Base-by-base conservation (phyloP, 2,797 vertebrate genomes). In the Acanthurus tractus region DNA sequence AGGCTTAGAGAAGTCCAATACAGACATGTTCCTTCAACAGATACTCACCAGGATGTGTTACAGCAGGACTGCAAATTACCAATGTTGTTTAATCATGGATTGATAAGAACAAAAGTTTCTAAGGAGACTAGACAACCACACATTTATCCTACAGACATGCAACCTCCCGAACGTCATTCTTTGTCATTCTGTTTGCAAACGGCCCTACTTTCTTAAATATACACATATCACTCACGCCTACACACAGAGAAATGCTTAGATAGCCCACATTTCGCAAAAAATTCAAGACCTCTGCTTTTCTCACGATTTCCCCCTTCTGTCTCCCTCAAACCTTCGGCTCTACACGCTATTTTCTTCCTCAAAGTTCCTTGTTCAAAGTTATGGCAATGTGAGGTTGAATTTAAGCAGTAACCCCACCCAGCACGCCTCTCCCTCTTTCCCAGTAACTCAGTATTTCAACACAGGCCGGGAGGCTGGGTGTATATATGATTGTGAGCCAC, bases 91-190 rank as follows among this genome's bases (percentile, higher is more conserved):
- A 92, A 92, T 94, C 88, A 36, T 0, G 81, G 88, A 83, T 93
- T 93, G 90, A 91, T 92, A 84, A 85, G 74, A 87, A 90, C 82
- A 92, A 93, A 90, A 79, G 91, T 92, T 84, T 80, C 89, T 85
- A 17, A 0, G 86, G 90, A 89, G 87, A 94, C 84, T 71, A 89
- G 86, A 87, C 85, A 69, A 76, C 72, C 78, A 64, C 22, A 40
- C 81, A 74, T 87, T 86, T 74, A 78, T 79, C 70, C 63, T 68
- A 58, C 80, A 93, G 89, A 89, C 89, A 87, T 79, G 79, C 45
- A 86, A 80, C 71, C 86, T 83, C 74, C 63, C 38, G 36, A 76
- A 86, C 74, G 22, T 81, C 78, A 76, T 44, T 84, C 86, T 85
- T 89, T 88, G 79, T 84, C 86, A 59, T 50, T 78, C 38, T 92